These are phyloP conservation scores for Aleiodes testaceus DNA, from an alignment of 2,888 invertebrate genomes.

Conservation along the genomic window DNA sequence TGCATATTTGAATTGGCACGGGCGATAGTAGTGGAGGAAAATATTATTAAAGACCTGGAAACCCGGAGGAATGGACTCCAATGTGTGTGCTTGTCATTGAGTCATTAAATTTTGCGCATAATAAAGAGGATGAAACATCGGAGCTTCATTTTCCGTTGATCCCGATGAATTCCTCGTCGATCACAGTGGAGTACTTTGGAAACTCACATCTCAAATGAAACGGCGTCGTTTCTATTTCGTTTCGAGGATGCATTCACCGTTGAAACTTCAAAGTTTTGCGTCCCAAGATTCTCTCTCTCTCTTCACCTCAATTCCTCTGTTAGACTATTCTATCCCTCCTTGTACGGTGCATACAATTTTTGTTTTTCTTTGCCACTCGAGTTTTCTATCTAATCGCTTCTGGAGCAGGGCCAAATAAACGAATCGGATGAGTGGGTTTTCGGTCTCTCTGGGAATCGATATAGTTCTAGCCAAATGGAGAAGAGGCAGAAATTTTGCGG, in stretches of 20 bases:
- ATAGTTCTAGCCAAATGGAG: conserved; percentile 1
- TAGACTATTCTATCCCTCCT: not conserved
- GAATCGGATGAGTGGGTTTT: conserved; percentile 14
- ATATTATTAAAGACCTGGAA: not conserved
- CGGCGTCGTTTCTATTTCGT: conserved; percentile 34
- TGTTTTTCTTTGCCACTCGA: conserved; percentile 36
- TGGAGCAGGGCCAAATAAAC: conserved; percentile 36
- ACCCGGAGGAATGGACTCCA: not conserved
- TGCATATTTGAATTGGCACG: conserved; percentile 59
- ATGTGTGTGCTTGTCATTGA: no score
- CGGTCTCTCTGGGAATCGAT: not conserved
- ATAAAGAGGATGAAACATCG: no score
- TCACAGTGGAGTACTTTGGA: not conserved
- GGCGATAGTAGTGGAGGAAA: not conserved
- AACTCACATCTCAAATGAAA: conserved; percentile 11
- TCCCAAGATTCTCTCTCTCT: conserved; percentile 14
- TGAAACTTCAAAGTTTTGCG: conserved; percentile 29
- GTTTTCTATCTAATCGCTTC: conserved; percentile 35
- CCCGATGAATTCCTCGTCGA: not conserved
- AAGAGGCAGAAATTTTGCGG: not conserved
- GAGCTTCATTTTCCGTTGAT: not conserved
- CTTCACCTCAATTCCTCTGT: not conserved
- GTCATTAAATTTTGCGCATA: no score
- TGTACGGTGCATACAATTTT: conserved; percentile 17
- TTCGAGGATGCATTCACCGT: conserved; percentile 1